Evolutionary conservation across 2,888 invertebrate species (phyloP), one percentile per base, ranked within the genome.

Genomic region (Thymelicus lineola): DNA sequence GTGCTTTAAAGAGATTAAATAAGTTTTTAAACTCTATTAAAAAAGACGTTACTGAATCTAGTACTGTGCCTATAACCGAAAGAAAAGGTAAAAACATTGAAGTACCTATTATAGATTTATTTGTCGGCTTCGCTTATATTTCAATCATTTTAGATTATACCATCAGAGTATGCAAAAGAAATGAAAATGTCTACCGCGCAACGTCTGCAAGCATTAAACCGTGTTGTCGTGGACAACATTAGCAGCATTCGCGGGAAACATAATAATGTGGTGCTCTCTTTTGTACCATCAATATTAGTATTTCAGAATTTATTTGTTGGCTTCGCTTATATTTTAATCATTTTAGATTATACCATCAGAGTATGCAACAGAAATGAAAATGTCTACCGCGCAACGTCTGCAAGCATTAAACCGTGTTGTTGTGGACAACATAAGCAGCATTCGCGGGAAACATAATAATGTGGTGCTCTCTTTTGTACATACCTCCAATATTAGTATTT

Each of bases 401-500:
- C 85, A 87, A 50, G 82, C 75, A 50, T 77, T 93, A 28, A 85
- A 86, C 72, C 82, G 76, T 71, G 82, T 93, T 42, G 79, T 83
- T 12, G 75, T 91, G 12, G 85, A 87, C 7, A 93, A 92, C 73
- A 81, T 89, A 14, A 78, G 87, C 10, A 71, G 59, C 12, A 72
- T 62, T 46, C 82, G 77, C 4, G 81, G 78, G 62, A 82, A 80
- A 71, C 73, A 80, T 7, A 80, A 77, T 36, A 82, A 83, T 73
- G 73, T 79, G 20, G 82, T 88, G 55, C 79, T 93, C 10, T 83
- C 84, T 0, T 89, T 93, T 75, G 85, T n/a, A n/a, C n/a, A n/a
- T 88, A 15, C 96, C 96, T 0, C 91, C 85, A 75, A 78, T 95
- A 20, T 79, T 96, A 1, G 84, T 96, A 35, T 96, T 95, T 76